A percentile compares a stretch with the other conserved stretches of the same genome.
phyloP scores from a whole-genome alignment of 2,797 vertebrate species.

The Alosa sapidissima region DNA sequence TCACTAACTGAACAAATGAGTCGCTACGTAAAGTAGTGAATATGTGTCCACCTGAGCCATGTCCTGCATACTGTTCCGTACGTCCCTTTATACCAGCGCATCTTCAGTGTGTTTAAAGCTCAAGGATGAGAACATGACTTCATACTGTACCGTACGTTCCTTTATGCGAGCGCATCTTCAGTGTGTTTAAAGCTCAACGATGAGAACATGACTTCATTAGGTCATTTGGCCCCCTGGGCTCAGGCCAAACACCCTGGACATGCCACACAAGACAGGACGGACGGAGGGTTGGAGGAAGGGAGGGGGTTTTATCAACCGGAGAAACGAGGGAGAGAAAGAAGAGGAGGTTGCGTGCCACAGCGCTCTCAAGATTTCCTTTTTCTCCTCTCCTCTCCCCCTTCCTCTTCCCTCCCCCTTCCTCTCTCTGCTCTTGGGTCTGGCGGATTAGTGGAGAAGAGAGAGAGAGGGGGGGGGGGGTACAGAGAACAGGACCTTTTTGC shows the following conservation, averaged over 20 bases:
- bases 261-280: neutral
- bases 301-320: neutral
- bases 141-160: neutral
- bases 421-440: neutral
- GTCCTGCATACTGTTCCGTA: neutral
- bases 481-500: constrained; percentile 11
- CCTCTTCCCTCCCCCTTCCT: constrained; percentile 29
- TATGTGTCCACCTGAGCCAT: too few relatives aligned
- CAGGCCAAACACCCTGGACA: neutral
- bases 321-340: neutral
- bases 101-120: neutral
- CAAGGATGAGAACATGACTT: neutral
- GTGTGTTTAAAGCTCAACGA: neutral
- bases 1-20: neutral
- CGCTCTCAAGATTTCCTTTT: constrained; percentile 4
- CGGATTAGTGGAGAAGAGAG: constrained; percentile 1
- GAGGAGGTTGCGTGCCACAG: neutral
- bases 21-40: neutral
- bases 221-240: neutral
- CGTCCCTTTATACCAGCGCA: neutral
- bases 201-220: constrained; percentile 10
- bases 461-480: constrained; percentile 6
- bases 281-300: neutral
- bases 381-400: neutral
- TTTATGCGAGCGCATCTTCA: neutral